These are phyloP conservation scores for Mythimna vitellina DNA, from an alignment of 2,888 invertebrate species.

Conservation along the genomic window DNA sequence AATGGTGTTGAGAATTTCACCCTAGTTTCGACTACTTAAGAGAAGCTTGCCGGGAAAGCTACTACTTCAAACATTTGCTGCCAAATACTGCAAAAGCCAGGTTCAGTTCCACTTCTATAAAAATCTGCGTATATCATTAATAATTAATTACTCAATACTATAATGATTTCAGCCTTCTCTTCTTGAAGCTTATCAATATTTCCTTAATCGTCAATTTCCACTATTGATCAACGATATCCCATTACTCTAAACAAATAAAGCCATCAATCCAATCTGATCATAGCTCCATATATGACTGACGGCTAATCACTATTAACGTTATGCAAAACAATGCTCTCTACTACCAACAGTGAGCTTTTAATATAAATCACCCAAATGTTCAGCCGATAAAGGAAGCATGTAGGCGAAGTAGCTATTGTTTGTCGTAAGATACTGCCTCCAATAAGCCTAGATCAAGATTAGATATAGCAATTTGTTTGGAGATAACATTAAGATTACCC, in stretches of 20 bases:
- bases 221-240: not conserved
- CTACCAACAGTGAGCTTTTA: conserved; percentile 39
- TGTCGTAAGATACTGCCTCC: conserved; percentile 35
- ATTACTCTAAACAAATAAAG: conserved; percentile 32
- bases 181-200: not conserved
- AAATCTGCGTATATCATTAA: too few relatives aligned
- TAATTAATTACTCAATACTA: not conserved
- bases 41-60: too few relatives aligned
- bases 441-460: conserved; percentile 52
- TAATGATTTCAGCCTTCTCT: not conserved
- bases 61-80: too few relatives aligned
- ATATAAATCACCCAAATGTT: conserved; percentile 61
- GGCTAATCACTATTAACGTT: conserved; percentile 43
- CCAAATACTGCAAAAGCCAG: too few relatives aligned
- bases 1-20: too few relatives aligned
- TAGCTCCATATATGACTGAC: conserved; percentile 37
- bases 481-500: conserved; percentile 34
- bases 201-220: not conserved
- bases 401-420: conserved; percentile 62
- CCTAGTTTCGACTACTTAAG: too few relatives aligned
- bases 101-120: not conserved
- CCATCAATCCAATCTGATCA: conserved; percentile 39
- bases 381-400: conserved; percentile 56
- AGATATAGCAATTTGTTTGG: conserved; percentile 49
- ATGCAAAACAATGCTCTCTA: conserved; percentile 43